A percentile compares a stretch with the other conserved stretches of the same genome.
Conservation (phyloP, 2,888 invertebrate species). For the Campoplex capitator region DNA sequence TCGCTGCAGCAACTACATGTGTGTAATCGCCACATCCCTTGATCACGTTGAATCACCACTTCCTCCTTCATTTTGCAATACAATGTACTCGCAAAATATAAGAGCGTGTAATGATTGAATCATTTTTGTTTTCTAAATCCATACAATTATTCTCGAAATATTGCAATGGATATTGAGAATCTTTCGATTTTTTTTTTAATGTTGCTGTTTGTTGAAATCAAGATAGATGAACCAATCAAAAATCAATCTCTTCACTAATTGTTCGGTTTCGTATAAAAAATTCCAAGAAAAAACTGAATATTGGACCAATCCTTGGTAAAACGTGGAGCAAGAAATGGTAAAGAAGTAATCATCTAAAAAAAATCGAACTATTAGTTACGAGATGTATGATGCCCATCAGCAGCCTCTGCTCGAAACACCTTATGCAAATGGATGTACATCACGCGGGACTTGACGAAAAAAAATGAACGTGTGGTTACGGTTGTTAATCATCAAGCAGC, state of each 20-base stretch:
- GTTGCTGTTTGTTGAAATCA: not conserved
- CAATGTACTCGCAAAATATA: conserved; percentile 48
- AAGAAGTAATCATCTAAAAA: not conserved
- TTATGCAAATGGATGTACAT: conserved; percentile 6
- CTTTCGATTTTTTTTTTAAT: not conserved
- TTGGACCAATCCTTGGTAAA: not conserved
- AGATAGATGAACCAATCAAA: not conserved
- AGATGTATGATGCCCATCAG: not conserved
- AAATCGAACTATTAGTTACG: not conserved
- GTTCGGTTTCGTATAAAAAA: not conserved
- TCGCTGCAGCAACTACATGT: conserved; percentile 42
- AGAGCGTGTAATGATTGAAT: conserved; percentile 12
- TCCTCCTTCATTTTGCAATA: conserved; percentile 45
- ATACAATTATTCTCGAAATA: not conserved
- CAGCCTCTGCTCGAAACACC: not conserved
- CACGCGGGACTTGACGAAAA: conserved; percentile 1
- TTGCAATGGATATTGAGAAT: not conserved
- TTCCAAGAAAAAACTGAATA: not conserved
- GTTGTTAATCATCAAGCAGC: conserved; percentile 43
- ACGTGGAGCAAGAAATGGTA: not conserved
- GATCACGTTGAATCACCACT: conserved; percentile 45
- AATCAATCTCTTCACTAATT: not conserved
- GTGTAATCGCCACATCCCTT: conserved; percentile 17
- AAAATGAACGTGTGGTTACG: not conserved
- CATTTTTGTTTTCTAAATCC: not conserved